Evolutionary conservation across 2,113 vertebrate genomes (phyloP), one percentile per base, ranked within the genome.

Genomic region (Garra rufa): DNA sequence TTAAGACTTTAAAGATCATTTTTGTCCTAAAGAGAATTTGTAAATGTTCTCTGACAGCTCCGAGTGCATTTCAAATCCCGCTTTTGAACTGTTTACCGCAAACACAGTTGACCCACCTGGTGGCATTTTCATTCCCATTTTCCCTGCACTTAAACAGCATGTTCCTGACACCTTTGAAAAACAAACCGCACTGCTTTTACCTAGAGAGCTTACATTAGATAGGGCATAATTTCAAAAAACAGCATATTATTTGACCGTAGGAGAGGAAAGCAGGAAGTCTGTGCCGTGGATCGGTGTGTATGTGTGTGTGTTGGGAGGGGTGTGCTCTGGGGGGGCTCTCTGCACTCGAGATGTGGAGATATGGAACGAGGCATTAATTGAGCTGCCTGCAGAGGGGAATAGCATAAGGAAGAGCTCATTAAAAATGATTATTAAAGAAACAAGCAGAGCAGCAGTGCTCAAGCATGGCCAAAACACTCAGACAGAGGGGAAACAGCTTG

Each of bases 361-460:
- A 92, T 89, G 89, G 87, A 93, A 90, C 69, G 30, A 87, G 90
- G 89, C 91, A 93, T 92, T 94, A 91, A 93, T 93, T 92, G 91
- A 93, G 88, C 91, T 89, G 87, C 88, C 89, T 83, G 91, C 93
- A 92, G 88, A 90, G 90, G 93, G 92, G 91, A 94, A 94, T 93
- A 93, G 89, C 89, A 86, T 75, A 79, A 61, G 92, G 87, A 92
- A 91, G 93, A 92, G 92, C 94, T 94, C 93, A 94, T 95, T 94
- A 94, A 94, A 95, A 95, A 90, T 90, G 91, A 94, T 94, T 94
- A 94, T 94, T 93, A 94, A 94, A 93, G 92, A 91, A 94, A 93
- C 73, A 93, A 93, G 91, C 87, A 90, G 89, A 91, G 87, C 86
- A 89, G 89, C 86, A 78, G 69, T 73, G 76, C 48, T 88, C 87